These are phyloP conservation scores for Nannoperca obscura DNA, from an alignment of 2,797 vertebrate genomes.

Conservation along the genomic window DNA sequence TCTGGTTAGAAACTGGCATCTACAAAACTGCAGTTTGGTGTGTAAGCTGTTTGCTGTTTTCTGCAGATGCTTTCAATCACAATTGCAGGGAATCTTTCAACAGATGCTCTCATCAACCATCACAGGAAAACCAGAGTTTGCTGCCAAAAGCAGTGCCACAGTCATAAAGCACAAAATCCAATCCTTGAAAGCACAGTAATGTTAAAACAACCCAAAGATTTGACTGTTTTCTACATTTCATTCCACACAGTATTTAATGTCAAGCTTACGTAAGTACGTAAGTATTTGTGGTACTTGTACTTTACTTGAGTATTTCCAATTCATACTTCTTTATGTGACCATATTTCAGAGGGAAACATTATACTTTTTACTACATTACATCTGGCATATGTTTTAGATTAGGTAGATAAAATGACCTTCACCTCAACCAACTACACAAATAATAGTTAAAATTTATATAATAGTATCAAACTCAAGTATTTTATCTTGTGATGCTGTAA, in stretches of 20 bases:
- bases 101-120: conserved; percentile 44
- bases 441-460: too few species aligned
- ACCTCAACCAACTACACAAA: too few species aligned
- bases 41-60: conserved; percentile 39
- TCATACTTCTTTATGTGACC: not conserved
- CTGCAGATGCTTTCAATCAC: conserved; percentile 52
- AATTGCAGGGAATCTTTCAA: conserved; percentile 32
- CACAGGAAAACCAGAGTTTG: conserved; percentile 14
- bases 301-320: not conserved
- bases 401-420: too few species aligned
- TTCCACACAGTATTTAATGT: too few species aligned
- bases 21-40: conserved; percentile 3
- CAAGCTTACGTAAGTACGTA: not conserved
- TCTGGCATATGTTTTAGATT: not conserved
- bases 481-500: too few species aligned
- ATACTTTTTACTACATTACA: not conserved
- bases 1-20: conserved; percentile 6
- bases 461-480: too few species aligned
- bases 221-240: not conserved
- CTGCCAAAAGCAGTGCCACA: conserved; percentile 36
- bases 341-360: not conserved
- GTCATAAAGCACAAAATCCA: conserved; percentile 18
- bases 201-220: not conserved
- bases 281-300: not conserved
- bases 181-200: not conserved